Evolutionary conservation across 2,888 invertebrate species (phyloP).

Genomic region (Drosophila sordidula): DNA sequence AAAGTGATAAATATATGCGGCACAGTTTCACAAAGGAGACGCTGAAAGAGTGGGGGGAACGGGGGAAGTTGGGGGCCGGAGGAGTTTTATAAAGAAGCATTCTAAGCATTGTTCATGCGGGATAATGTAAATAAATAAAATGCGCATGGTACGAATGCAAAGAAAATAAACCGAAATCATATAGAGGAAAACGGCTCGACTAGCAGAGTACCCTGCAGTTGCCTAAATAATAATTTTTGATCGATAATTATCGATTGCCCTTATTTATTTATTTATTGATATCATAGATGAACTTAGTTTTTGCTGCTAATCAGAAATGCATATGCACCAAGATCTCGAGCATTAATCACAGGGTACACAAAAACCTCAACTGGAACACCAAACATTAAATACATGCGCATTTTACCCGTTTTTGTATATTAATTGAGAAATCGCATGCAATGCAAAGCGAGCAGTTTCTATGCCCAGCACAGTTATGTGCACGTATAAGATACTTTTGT

Average conservation of each 20-base stretch:
- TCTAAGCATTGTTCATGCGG: conserved; percentile 10
- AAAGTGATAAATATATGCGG: conserved; percentile 45
- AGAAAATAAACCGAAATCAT: background rate
- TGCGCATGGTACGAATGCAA: background rate
- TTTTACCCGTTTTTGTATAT: conserved; percentile 53
- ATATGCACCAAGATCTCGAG: too few species aligned
- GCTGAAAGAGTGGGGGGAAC: background rate
- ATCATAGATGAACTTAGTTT: too few species aligned
- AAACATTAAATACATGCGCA: conserved; percentile 49
- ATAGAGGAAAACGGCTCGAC: background rate
- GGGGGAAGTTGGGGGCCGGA: background rate
- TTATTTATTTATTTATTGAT: too few species aligned
- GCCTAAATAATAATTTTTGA: background rate
- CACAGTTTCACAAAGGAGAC: conserved; percentile 23
- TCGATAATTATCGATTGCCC: background rate
- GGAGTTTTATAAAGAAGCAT: conserved; percentile 2
- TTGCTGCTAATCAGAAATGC: too few species aligned
- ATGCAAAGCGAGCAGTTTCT: conserved; percentile 6
- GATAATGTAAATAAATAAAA: conserved; percentile 33
- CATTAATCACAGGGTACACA: background rate
- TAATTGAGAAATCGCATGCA: conserved; percentile 38
- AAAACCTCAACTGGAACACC: conserved; percentile 22
- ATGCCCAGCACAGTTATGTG: background rate
- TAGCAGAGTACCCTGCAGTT: background rate
- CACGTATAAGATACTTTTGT: conserved; percentile 18